Evolutionary conservation across 2,888 invertebrate genomes (phyloP).

Genomic region (Arge pagana): DNA sequence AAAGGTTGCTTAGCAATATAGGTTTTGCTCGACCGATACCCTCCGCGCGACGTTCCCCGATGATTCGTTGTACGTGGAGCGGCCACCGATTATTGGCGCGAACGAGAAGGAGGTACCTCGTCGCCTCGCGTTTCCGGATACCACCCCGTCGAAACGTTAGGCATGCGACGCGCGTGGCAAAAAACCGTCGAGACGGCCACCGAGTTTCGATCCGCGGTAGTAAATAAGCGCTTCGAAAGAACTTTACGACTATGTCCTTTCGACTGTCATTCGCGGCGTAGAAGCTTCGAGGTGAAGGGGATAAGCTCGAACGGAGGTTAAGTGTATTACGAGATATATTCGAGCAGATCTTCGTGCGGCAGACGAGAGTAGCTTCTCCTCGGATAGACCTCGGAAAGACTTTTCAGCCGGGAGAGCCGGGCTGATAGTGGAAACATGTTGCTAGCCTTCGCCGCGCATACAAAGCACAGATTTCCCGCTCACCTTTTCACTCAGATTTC

Average conservation of each 20-base stretch:
- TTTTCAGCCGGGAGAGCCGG: constrained; percentile 31
- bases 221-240: not conserved
- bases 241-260: constrained; percentile 4
- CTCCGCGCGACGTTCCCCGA: no score
- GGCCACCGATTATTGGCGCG: no score
- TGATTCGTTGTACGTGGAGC: no score
- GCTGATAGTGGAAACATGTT: constrained; percentile 49
- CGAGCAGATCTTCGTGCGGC: constrained; percentile 17
- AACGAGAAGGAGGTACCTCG: no score
- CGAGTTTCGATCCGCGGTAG: no score
- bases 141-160: no score
- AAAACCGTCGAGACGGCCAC: no score
- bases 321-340: constrained; percentile 31
- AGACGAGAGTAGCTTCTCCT: constrained; percentile 25
- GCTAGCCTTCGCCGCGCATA: constrained; percentile 41
- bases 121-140: no score
- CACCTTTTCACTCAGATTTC: constrained; percentile 4
- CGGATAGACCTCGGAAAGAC: constrained; percentile 22
- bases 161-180: no score
- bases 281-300: constrained; percentile 10
- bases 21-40: no score
- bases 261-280: constrained; percentile 16
- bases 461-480: constrained; percentile 30
- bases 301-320: constrained; percentile 16
- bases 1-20: no score